Percentiles rank a stretch among this genome's conserved stretches.
phyloP scores from a whole-genome alignment of 2,113 vertebrate genomes.

The Marcusenius ussheri region DNA sequence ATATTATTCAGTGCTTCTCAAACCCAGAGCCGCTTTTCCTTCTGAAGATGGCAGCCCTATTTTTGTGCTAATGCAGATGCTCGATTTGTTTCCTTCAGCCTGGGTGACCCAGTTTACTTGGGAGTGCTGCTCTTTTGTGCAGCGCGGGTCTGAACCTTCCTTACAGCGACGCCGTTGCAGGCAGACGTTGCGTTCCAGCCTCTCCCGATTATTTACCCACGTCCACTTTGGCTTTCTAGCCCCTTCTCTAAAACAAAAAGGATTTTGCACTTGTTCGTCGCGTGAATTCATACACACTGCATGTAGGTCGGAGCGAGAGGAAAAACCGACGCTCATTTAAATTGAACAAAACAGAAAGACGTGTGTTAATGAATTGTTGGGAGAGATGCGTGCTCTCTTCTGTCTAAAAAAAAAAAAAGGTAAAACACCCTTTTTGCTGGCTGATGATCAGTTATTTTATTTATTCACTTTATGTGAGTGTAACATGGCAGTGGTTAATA shows the following conservation, averaged over 20 bases:
- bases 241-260: neutral
- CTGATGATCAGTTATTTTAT: neutral
- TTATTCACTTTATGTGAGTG: neutral
- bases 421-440: neutral
- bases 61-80: slow-evolving; percentile 11
- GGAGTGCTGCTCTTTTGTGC: neutral
- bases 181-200: slow-evolving; percentile 5
- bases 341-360: neutral
- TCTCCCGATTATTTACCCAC: neutral
- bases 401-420: too few species aligned
- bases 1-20: neutral
- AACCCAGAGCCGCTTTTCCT: neutral
- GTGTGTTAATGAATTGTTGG: neutral
- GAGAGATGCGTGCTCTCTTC: neutral
- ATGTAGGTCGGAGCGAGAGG: neutral
- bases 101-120: slow-evolving; percentile 25
- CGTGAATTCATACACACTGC: neutral
- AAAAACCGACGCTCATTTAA: neutral
- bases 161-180: neutral
- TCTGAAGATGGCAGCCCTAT: slow-evolving; percentile 5
- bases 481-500: neutral
- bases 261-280: neutral
- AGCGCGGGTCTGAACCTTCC: neutral
- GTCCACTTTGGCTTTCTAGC: neutral
- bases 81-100: slow-evolving; percentile 13